Percentiles rank a stretch among this genome's conserved stretches.
Evolutionary conservation across 2,797 vertebrate genomes (phyloP).

Genomic region (Mus caroli): DNA sequence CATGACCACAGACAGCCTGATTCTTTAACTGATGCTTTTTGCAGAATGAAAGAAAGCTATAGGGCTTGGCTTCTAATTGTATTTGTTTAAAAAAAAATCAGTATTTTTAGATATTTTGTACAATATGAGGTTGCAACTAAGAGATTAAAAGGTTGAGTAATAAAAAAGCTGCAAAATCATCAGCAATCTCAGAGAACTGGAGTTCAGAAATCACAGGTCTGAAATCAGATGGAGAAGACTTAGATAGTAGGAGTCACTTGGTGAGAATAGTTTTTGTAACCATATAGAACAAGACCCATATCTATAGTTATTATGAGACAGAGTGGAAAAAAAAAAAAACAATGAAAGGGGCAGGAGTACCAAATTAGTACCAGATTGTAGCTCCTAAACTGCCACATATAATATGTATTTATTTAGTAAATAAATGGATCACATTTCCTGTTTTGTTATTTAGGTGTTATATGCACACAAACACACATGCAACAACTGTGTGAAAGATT

Average conservation of each 20-base stretch:
- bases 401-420: background rate
- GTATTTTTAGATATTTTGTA: background rate
- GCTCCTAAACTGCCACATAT: background rate
- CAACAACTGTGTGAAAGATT: constrained; percentile 32
- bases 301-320: background rate
- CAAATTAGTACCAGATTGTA: background rate
- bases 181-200: background rate
- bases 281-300: background rate
- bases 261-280: background rate
- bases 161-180: background rate
- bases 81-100: background rate
- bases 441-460: background rate
- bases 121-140: background rate
- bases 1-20: background rate
- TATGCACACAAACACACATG: no score
- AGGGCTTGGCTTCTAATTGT: background rate
- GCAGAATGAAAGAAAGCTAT: background rate
- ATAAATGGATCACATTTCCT: background rate
- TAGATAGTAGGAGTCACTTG: constrained; percentile 6
- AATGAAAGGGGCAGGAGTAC: background rate
- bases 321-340: background rate
- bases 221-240: background rate
- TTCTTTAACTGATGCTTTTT: background rate
- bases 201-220: background rate
- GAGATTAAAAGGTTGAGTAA: background rate